Evolutionary conservation across 1,140 invertebrate genomes (phyloP).

Genomic region (Micrasema minimum): DNA sequence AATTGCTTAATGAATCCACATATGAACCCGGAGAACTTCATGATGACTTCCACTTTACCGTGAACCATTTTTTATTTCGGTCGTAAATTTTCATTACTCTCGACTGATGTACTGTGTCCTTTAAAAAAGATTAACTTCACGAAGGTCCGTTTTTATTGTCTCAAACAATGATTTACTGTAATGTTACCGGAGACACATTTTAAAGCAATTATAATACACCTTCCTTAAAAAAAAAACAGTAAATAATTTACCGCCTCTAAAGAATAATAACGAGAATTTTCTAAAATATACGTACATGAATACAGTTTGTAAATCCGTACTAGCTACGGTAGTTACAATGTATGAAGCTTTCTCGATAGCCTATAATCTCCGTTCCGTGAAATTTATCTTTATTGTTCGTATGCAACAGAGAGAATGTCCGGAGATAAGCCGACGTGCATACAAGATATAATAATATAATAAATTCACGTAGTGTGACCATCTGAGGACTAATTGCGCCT

Average conservation of each 20-base stretch:
- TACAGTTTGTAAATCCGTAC: not conserved
- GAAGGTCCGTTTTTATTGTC: not conserved
- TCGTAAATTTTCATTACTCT: constrained; percentile 37
- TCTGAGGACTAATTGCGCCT: constrained; percentile 30
- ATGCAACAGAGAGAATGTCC: constrained; percentile 18
- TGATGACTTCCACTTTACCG: constrained; percentile 37
- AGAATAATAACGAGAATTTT: too few species aligned
- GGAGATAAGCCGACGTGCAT: constrained; percentile 4
- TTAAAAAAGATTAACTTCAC: constrained; percentile 6
- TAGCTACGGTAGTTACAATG: not conserved
- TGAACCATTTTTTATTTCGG: constrained; percentile 33
- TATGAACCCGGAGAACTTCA: constrained; percentile 33
- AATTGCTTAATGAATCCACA: constrained; percentile 45
- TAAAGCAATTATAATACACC: too few species aligned
- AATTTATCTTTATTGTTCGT: constrained; percentile 34
- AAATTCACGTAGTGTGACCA: constrained; percentile 19
- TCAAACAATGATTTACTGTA: constrained; percentile 3
- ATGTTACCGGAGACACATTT: too few species aligned
- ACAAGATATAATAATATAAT: constrained; percentile 8
- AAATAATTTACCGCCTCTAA: too few species aligned
- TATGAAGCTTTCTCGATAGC: not conserved
- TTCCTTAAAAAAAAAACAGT: too few species aligned
- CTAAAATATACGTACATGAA: too few species aligned
- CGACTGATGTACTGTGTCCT: constrained; percentile 2
- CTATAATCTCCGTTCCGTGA: constrained; percentile 14